Evolutionary conservation across 2,797 vertebrate genomes (phyloP).

Genomic region (Gorsachius magnificus): DNA sequence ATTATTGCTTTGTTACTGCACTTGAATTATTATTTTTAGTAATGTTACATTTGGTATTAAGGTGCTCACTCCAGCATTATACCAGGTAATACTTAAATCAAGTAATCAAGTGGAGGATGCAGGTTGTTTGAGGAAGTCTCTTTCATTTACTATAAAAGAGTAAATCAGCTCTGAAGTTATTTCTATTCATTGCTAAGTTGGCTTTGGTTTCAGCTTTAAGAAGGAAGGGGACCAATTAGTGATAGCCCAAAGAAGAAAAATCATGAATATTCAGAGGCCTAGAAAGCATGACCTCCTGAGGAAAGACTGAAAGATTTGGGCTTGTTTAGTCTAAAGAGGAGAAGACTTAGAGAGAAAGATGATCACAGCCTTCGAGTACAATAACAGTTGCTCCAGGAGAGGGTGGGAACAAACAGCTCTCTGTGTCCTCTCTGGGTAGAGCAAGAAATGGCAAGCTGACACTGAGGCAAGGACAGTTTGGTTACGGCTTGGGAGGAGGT

Average conservation of each 20-base stretch:
- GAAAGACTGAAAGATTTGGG: background rate
- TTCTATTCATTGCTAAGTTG: background rate
- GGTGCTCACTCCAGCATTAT: background rate
- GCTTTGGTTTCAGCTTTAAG: constrained; percentile 21
- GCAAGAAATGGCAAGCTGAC: background rate
- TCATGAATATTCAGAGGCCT: constrained; percentile 42
- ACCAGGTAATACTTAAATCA: background rate
- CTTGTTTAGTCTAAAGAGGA: constrained; percentile 13
- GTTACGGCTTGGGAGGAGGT: background rate
- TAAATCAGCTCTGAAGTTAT: background rate
- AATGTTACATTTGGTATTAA: background rate
- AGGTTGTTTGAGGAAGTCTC: background rate
- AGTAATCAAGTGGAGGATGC: background rate
- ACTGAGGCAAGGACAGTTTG: background rate
- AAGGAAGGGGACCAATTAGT: constrained; percentile 13
- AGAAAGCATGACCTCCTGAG: constrained; percentile 31
- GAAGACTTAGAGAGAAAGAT: background rate
- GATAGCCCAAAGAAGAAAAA: constrained; percentile 42
- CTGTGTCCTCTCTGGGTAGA: background rate
- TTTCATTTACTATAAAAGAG: background rate
- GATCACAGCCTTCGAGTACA: background rate
- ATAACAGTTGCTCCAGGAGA: background rate
- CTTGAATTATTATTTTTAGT: background rate
- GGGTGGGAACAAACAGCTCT: background rate
- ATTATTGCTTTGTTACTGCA: background rate